Base-by-base conservation (phyloP, 2,888 invertebrate genomes). In the Mechanitis mazaeus region DNA sequence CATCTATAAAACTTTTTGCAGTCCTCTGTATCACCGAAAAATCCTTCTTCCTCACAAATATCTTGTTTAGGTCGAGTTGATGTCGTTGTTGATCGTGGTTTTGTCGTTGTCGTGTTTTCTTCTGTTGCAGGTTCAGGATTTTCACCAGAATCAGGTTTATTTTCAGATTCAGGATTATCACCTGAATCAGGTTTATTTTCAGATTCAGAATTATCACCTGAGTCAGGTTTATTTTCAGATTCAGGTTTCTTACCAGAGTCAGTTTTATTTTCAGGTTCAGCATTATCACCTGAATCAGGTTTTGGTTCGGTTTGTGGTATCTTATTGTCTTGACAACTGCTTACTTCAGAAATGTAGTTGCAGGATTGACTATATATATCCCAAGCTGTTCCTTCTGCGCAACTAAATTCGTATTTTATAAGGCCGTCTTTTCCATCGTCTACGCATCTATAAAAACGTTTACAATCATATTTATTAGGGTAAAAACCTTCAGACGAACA, bases 1-100 rank as follows among this genome's bases (percentile, higher is more conserved):
- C 96, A 96, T 70, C 95, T 91, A 76, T 95, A 95, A 84, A 95
- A 96, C 76, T 93, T 94, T 63, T 90, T 92, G 74, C 96, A 96
- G 74, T 95, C 92, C 55, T 84, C 84, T 45, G 90, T 85, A 80
- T 96, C 93, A 31, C 93, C 92, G 74, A 93, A 92, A 79, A 94
- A 96, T 58, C 95, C 95, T 77, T 93, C 93, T 70, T 81, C 76
- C 35, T 79, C 80, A 73, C 94, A 94, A 11, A 46, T 56, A 62
- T 70, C 68, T 28, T 67, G 56, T 35, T 57, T 47, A 56, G 70
- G 68, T 59, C 45, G 59, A 54, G 66, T 71, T 20, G 58, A 53
- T 45, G 70, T 72, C 56, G 67, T 65, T 55, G 53, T 55, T 54
- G 61, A 58, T 28, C 58, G 56, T 56, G 64, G 50, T 56, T 56